Evolutionary conservation across 2,888 invertebrate genomes (phyloP), one percentile per base, ranked within the genome.

Genomic region (Hydriomena furcata): DNA sequence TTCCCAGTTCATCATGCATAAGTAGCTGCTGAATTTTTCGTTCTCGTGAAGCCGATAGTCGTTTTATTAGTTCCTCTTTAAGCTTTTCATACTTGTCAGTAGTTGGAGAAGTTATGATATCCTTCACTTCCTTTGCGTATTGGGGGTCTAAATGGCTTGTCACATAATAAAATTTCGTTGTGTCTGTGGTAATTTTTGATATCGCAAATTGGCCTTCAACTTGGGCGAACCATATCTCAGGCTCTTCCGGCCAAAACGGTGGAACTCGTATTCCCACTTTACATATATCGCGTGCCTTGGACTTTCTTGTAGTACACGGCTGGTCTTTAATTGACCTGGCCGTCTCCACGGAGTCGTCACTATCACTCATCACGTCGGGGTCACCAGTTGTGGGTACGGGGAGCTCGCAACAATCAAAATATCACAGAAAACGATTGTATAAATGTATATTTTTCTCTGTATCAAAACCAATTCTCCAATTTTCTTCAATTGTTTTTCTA

Each of bases 1-100:
- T 32, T 1, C 42, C 42, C 8, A 42, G 13, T 5, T 42, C 42
- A 6, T 42, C 42, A 5, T 42, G 42, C 32, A 42, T 42, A 1
- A 32, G 32, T 0, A 42, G 24, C 20, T 42, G 42, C 25, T 42
- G 42, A 5, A 42, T 42, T 24, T 42, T 42, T 6, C 32, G 23
- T 6, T 42, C 42, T 0, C 32, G 42, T 13, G 42, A 42, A 6
- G 42, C 42, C 4, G 42, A 42, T 2, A 42, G 24, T 8, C 32
- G 31, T 3, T 42, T 32, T 1, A 32, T 42, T 1, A 42, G 32
- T n/a, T 42, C 42, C 5, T 42, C 32, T 10, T 42, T 42, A 1
- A 41, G 23, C n/a, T 41, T 41, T 1, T 20, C 30, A 8, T 23
- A 41, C 5, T 31, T 41, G 30, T 41, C 23, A 7, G 30, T 30